Conservation (phyloP, 2,113 vertebrate species). For the Marmota flaviventris region DNA sequence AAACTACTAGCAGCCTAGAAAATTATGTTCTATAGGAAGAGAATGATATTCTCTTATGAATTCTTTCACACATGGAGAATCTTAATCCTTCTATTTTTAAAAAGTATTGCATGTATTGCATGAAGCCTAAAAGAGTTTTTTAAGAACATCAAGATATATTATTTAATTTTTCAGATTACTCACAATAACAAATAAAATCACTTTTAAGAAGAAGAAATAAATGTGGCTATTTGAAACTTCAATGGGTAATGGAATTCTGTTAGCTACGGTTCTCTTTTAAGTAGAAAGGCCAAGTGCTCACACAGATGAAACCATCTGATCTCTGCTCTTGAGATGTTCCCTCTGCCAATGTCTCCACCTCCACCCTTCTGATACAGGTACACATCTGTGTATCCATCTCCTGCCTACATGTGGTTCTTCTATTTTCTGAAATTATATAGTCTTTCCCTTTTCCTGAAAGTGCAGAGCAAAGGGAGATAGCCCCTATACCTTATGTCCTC, state of each 20-base stretch:
- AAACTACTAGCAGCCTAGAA: not conserved
- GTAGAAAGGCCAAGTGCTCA: not conserved
- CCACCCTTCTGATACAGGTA: not conserved
- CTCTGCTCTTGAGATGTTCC: not conserved
- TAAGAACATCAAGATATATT: not conserved
- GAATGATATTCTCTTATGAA: slow-evolving; percentile 11
- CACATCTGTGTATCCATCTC: not conserved
- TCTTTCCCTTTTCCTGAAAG: not conserved
- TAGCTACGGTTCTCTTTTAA: not conserved
- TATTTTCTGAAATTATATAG: not conserved
- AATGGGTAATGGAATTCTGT: not conserved
- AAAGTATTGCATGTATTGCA: not conserved
- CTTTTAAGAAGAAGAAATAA: not conserved
- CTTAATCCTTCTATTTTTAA: slow-evolving; percentile 29
- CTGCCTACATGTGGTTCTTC: not conserved
- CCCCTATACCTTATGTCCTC: not conserved
- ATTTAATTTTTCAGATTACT: slow-evolving; percentile 29
- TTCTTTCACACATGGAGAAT: not conserved
- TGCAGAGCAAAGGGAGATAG: not conserved
- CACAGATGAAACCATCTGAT: not conserved
- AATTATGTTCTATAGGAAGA: not conserved
- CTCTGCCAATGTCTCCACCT: not conserved
- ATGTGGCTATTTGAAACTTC: not conserved
- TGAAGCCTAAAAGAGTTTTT: not conserved
- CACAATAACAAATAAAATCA: not conserved